Evolutionary conservation across 1,140 invertebrate species (phyloP), one percentile per base, ranked within the genome.

Genomic region (Ostrea denselamellosa): DNA sequence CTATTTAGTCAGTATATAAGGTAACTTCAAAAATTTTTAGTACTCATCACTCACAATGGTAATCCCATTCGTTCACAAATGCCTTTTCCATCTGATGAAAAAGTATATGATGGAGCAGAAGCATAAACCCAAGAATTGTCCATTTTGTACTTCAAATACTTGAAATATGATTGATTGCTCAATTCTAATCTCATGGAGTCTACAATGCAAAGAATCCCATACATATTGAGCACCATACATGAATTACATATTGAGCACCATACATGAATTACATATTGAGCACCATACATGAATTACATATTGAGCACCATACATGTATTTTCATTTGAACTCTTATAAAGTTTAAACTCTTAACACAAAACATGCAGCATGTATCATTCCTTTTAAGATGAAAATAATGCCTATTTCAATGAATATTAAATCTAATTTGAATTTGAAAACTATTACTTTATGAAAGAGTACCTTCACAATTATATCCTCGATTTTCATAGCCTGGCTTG

Each of bases 401-500:
- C 34, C 34, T n/a, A 44, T 44, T 44, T 44, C 34, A 44, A 44
- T 5, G 5, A 44, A 44, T 62, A 19, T 5, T 19, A 8, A 62
- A 62, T 62, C n/a, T 5, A 7, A 17, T 62, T 62, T 17, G n/a
- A 17, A 19, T 14, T 19, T 62, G 5, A 44, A 62, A 62, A 62
- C 19, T 7, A 62, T 62, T 62, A 14, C 0, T 28, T 17, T 12
- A 44, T 10, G 25, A 14, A 17, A 25, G 19, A 25, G 28, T 77
- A 77, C 68, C 68, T 77, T 77, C 7, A 28, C 68, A 77, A 28
- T 28, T 25, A 25, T 28, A 77, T 34, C 68, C 68, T 14, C 68
- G 25, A 25, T 77, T 77, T 77, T 77, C 68, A 10, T 34, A 77
- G 22, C 68, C 68, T 28, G 68, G 68, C 17, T 77, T 77, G 25